A percentile compares a stretch with the other conserved stretches of the same genome.
Evolutionary conservation across 2,113 vertebrate genomes (phyloP).

Genomic region (Oxyruncus cristatus): DNA sequence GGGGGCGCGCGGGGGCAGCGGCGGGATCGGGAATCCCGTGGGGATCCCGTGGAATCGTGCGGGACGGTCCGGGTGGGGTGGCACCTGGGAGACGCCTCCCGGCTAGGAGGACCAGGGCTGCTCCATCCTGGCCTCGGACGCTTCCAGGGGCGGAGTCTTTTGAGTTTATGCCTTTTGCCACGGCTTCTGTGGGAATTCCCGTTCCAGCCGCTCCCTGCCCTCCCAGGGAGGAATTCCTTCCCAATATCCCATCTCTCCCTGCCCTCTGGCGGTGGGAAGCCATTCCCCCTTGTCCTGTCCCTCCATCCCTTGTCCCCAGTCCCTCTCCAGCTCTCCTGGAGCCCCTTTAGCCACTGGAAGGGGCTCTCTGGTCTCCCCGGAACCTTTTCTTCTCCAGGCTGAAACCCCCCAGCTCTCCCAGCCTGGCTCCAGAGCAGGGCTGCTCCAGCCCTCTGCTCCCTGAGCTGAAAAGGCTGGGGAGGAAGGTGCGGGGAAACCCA

Average conservation of each 20-base stretch:
- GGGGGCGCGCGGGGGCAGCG: not conserved
- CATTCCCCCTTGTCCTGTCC: not conserved
- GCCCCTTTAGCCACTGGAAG: not conserved
- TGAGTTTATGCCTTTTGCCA: too few relatives aligned
- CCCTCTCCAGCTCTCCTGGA: not conserved
- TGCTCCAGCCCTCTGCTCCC: not conserved
- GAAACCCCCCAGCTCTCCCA: not conserved
- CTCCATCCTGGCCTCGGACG: not conserved
- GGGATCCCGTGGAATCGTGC: not conserved
- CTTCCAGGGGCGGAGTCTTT: too few relatives aligned
- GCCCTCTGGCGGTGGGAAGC: too few relatives aligned
- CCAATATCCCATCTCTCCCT: accelerated
- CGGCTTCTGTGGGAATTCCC: not conserved
- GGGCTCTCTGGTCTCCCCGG: accelerated
- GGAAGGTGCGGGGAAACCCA: accelerated
- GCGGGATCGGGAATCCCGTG: not conserved
- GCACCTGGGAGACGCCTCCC: too few relatives aligned
- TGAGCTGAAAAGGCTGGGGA: not conserved
- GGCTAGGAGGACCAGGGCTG: too few relatives aligned
- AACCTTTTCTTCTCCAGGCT: not conserved
- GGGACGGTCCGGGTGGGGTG: not conserved
- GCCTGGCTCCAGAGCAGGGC: not conserved
- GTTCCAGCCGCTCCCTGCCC: not conserved
- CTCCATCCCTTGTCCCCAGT: not conserved
- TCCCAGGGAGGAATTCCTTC: not conserved